Evolutionary conservation across 2,113 vertebrate genomes (phyloP), one percentile per base, ranked within the genome.

Genomic region (Panthera uncia): DNA sequence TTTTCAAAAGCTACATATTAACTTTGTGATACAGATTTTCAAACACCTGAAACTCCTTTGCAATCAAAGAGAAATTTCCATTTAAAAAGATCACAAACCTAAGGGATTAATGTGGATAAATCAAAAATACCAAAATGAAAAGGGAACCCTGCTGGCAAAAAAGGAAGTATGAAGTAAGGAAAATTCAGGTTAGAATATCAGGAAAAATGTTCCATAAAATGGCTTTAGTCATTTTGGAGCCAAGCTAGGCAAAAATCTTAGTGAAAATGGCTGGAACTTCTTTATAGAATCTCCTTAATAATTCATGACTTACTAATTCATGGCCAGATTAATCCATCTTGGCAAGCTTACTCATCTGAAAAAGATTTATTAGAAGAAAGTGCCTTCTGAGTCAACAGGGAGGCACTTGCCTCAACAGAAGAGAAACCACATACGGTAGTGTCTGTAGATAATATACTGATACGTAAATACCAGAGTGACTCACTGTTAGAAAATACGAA

Each of bases 271-370:
- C 80, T 92, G 96, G 79, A 89, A 96, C 16, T 78, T 96, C 93
- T 95, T 87, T 81, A 73, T 4, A 89, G 88, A 92, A 57, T 14
- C 23, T 57, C 50, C 88, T 86, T 92, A 89, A 97, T 97, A 97
- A 97, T 81, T 96, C 89, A 91, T 36, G 78, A 78, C 41, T 95
- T 80, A 89, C 33, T 93, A 93, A 95, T 89, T 96, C 96, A 87
- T 66, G 73, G 61, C 41, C 45, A 57, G 89, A 95, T 96, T 95
- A 84, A 97, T 98, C 87, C 92, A 73, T 96, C 66, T 94, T 96
- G 97, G 95, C 92, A 89, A 36, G 96, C 93, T 90, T 93, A 87
- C 89, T 97, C 96, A 96, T 96, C 92, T 88, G 92, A 97, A 93
- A 76, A 95, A 96, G 96, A 96, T 78, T 94, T 93, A 97, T 92